Conservation (phyloP, 1,140 invertebrate species). For the Paraescarpia echinospica region DNA sequence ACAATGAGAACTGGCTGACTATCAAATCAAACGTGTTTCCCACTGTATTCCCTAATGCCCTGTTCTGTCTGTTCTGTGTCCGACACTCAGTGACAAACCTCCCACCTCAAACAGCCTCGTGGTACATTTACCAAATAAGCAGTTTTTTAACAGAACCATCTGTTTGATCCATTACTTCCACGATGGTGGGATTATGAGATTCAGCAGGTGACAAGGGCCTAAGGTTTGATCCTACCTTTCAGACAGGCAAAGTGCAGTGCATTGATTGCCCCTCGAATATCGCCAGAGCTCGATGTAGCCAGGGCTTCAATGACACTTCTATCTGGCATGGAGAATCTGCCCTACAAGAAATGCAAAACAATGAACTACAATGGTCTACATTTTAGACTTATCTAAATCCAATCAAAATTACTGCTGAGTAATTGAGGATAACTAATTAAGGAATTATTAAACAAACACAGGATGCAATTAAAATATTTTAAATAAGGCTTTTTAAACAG, state of each 20-base stretch:
- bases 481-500: background rate
- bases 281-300: conserved; percentile 50
- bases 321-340: conserved; percentile 40
- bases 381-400: too few relatives aligned
- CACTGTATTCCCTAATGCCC: background rate
- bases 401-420: too few relatives aligned
- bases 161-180: background rate
- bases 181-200: background rate
- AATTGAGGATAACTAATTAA: background rate
- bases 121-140: too few relatives aligned
- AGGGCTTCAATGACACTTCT: conserved; percentile 48
- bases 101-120: too few relatives aligned
- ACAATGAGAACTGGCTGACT: background rate
- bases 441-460: conserved; percentile 12
- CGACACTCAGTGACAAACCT: too few relatives aligned
- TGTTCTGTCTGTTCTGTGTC: background rate
- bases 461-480: too few relatives aligned
- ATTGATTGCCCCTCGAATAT: conserved; percentile 54
- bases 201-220: background rate
- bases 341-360: conserved; percentile 31
- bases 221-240: conserved; percentile 36
- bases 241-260: conserved; percentile 56
- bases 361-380: background rate
- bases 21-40: background rate
- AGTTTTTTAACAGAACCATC: too few relatives aligned